A percentile compares a stretch with the other conserved stretches of the same genome.
Conservation (phyloP, 1,140 invertebrate species). For the Saxidomus purpurata region DNA sequence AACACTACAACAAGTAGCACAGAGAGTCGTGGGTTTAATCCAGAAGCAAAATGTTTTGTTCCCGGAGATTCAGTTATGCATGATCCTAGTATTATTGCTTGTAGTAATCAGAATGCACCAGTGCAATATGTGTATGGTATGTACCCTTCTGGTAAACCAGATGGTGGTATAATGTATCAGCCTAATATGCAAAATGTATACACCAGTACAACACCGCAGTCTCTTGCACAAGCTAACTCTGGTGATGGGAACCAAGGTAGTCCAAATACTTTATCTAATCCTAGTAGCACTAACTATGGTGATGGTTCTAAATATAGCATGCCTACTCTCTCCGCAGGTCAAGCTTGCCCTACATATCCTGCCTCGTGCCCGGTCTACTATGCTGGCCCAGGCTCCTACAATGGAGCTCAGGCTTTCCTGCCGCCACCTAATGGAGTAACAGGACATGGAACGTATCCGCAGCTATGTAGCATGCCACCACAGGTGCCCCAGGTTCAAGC, state of each 20-base stretch:
- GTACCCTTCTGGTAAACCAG: conserved; percentile 1
- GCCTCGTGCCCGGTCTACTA: conserved; percentile 20
- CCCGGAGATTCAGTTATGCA: conserved; percentile 67
- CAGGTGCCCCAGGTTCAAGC: conserved; percentile 30
- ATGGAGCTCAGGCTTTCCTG: neutral
- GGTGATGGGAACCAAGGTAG: conserved; percentile 25
- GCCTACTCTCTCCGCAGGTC: conserved; percentile 65
- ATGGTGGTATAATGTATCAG: neutral
- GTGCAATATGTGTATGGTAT: conserved; percentile 1
- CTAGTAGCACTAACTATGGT: conserved; percentile 50
- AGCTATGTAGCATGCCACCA: conserved; percentile 25
- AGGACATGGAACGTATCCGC: neutral
- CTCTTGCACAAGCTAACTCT: conserved; percentile 23
- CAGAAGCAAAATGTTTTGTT: conserved; percentile 79
- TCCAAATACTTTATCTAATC: conserved; percentile 34
- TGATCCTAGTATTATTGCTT: conserved; percentile 60
- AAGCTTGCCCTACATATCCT: conserved; percentile 20
- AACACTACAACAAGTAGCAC: neutral
- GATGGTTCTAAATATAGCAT: conserved; percentile 62
- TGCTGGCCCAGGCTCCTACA: neutral
- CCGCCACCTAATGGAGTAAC: neutral
- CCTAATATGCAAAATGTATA: neutral
- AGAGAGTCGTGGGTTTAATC: conserved; percentile 71
- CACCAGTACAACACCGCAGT: neutral
- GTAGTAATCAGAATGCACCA: conserved; percentile 15